phyloP scores from a whole-genome alignment of 1,140 invertebrate species.

The Dreissena polymorpha region DNA sequence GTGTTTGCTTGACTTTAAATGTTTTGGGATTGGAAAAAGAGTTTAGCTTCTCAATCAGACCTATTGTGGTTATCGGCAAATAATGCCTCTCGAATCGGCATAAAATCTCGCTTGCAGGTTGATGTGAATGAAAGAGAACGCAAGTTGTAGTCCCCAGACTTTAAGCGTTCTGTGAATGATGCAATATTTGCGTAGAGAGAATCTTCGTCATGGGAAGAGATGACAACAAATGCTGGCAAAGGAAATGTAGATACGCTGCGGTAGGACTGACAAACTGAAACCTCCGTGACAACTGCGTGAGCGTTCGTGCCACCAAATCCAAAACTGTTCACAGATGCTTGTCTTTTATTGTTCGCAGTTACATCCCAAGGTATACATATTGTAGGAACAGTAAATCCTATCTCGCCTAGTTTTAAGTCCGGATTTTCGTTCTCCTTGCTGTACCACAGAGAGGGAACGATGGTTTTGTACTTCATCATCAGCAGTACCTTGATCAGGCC shows the following conservation, averaged over 20 bases:
- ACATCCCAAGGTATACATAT: constrained; percentile 33
- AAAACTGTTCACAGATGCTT: constrained; percentile 37
- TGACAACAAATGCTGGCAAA: no score
- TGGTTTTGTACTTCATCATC: constrained; percentile 69
- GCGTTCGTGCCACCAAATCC: constrained; percentile 39
- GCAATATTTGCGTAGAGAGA: constrained; percentile 1
- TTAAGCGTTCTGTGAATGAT: background rate
- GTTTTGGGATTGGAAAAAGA: constrained; percentile 43
- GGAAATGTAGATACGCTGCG: no score
- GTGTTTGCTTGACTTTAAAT: constrained; percentile 62
- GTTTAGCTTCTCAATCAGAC: no score
- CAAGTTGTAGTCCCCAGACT: background rate
- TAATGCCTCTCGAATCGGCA: no score
- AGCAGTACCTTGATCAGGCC: constrained; percentile 87
- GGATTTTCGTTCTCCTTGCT: constrained; percentile 64
- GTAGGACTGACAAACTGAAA: no score
- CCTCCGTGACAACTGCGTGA: constrained; percentile 7
- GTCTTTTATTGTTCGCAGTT: constrained; percentile 73
- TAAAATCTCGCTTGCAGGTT: no score
- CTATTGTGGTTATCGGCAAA: no score
- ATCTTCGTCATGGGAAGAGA: constrained; percentile 11
- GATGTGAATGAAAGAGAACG: no score
- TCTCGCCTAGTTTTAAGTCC: constrained; percentile 29
- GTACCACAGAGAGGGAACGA: constrained; percentile 62
- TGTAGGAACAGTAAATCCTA: constrained; percentile 61